These are phyloP conservation scores for Amphipyra tragopoginis DNA, from an alignment of 2,888 invertebrate species.

Conservation along the genomic window DNA sequence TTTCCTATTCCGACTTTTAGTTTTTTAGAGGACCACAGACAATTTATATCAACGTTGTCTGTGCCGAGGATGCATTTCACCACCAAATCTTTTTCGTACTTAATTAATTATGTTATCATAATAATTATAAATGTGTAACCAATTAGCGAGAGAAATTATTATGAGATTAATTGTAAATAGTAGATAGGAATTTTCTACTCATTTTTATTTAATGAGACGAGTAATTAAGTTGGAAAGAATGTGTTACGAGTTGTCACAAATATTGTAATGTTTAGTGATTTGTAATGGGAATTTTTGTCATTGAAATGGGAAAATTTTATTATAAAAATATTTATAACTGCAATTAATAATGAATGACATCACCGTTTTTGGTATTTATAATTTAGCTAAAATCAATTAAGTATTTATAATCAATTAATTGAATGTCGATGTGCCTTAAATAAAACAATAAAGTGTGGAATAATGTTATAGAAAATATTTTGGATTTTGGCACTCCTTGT, in stretches of 20 bases:
- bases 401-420: slow-evolving; percentile 11
- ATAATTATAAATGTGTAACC: slow-evolving; percentile 46
- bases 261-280: slow-evolving; percentile 6
- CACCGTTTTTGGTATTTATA: slow-evolving; percentile 37
- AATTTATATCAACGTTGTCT: background rate
- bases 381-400: slow-evolving; percentile 21
- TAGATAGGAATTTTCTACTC: slow-evolving; percentile 48
- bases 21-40: slow-evolving; percentile 15
- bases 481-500: slow-evolving; percentile 48
- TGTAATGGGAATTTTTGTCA: slow-evolving; percentile 3
- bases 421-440: slow-evolving; percentile 35
- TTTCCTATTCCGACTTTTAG: slow-evolving; percentile 19
- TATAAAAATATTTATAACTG: slow-evolving; percentile 3
- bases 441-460: slow-evolving; percentile 30
- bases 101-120: slow-evolving; percentile 75
- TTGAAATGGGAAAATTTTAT: slow-evolving; percentile 4
- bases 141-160: slow-evolving; percentile 55
- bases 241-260: slow-evolving; percentile 18
- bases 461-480: slow-evolving; percentile 30
- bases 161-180: slow-evolving; percentile 66
- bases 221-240: slow-evolving; percentile 17
- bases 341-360: slow-evolving; percentile 18
- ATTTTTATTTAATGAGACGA: slow-evolving; percentile 32
- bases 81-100: slow-evolving; percentile 78
- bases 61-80: slow-evolving; percentile 70